Conservation (phyloP, 2,113 vertebrate species). For the Gorsachius goisagi region DNA sequence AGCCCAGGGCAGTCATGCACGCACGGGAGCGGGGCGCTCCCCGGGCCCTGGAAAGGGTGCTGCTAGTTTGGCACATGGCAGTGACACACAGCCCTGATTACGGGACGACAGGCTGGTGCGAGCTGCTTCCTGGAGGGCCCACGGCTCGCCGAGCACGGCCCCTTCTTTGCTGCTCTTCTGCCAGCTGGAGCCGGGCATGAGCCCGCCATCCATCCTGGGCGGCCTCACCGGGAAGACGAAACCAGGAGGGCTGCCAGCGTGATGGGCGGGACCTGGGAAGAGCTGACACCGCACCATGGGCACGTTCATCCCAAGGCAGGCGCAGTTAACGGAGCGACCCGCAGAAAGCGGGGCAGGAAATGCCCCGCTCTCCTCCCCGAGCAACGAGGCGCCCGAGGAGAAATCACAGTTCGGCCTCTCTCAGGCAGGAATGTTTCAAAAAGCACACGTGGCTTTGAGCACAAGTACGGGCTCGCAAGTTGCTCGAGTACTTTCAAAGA, state of each 20-base stretch:
- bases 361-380: background rate
- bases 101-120: fast-evolving
- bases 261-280: background rate
- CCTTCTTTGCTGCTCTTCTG: background rate
- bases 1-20: background rate
- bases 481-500: background rate
- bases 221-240: fast-evolving
- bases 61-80: fast-evolving
- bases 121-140: background rate
- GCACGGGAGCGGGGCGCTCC: fast-evolving
- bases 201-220: background rate
- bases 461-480: background rate
- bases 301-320: background rate
- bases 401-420: background rate
- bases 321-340: fast-evolving
- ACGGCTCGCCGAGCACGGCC: fast-evolving
- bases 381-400: background rate
- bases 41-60: fast-evolving
- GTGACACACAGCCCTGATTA: background rate
- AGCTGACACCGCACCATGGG: background rate
- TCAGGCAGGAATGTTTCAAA: background rate
- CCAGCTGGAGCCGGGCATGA: fast-evolving
- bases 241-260: background rate
- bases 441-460: background rate
- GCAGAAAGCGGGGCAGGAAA: background rate